Evolutionary conservation across 1,140 invertebrate genomes (phyloP).

Genomic region (Pogonomyrmex barbatus): DNA sequence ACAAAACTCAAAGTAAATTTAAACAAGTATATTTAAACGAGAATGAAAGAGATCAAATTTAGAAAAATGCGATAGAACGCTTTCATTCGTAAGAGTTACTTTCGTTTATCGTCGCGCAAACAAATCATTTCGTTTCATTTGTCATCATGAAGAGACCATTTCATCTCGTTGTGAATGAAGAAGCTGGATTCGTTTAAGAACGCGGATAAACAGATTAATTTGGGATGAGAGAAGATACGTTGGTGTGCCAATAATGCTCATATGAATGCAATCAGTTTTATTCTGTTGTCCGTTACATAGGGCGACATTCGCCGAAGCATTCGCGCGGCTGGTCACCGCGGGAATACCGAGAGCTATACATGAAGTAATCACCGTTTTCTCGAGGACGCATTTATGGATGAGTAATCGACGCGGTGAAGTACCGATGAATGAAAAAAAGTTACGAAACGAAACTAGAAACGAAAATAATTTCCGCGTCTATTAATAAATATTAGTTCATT

Average conservation of each 20-base stretch:
- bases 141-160: conserved; percentile 5
- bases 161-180: neutral
- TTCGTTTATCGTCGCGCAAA: conserved; percentile 7
- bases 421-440: neutral
- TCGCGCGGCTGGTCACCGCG: neutral
- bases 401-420: conserved; percentile 24
- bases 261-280: conserved; percentile 56
- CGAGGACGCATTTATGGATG: neutral
- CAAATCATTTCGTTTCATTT: conserved; percentile 30
- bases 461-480: neutral
- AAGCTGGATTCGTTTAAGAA: neutral
- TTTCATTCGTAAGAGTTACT: neutral
- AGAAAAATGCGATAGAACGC: neutral
- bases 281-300: conserved; percentile 48
- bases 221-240: neutral
- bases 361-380: neutral
- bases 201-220: conserved; percentile 14
- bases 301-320: conserved; percentile 24
- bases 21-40: neutral
- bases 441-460: neutral
- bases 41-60: neutral
- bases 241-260: neutral
- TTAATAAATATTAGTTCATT: conserved; percentile 29
- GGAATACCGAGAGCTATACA: conserved; percentile 11
- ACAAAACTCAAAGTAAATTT: too few species aligned